These are phyloP conservation scores for Agriopis marginaria DNA, from an alignment of 2,888 invertebrate species.

Conservation along the genomic window DNA sequence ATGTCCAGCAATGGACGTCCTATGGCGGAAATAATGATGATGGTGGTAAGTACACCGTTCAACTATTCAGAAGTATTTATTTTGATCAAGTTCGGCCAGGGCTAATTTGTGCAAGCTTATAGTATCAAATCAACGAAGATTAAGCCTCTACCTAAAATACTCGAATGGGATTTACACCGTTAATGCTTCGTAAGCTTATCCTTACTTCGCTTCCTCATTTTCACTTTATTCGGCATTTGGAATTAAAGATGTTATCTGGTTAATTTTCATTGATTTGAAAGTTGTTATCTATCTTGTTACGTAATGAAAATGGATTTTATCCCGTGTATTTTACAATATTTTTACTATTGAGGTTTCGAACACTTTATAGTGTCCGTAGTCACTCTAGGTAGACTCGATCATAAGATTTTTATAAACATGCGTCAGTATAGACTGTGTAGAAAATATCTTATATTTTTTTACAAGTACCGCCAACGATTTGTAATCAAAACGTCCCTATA, in stretches of 20 bases:
- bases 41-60: neutral
- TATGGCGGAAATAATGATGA: too few species aligned
- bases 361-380: too few species aligned
- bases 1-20: too few species aligned
- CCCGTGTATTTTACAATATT: too few species aligned
- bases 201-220: slow-evolving; percentile 13
- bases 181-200: slow-evolving; percentile 15
- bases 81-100: slow-evolving; percentile 12
- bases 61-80: slow-evolving; percentile 1
- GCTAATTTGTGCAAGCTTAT: slow-evolving; percentile 16
- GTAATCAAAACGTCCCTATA: neutral
- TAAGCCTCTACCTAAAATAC: slow-evolving; percentile 14
- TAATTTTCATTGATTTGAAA: neutral
- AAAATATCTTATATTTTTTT: too few species aligned
- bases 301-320: too few species aligned
- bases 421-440: too few species aligned
- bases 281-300: too few species aligned
- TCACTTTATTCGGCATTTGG: slow-evolving; percentile 1
- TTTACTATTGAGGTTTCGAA: too few species aligned
- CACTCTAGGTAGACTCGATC: too few species aligned
- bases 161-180: slow-evolving; percentile 15
- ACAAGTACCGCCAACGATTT: neutral
- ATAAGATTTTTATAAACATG: too few species aligned
- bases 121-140: slow-evolving; percentile 29
- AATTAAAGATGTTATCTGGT: slow-evolving; percentile 2